Evolutionary conservation across 1,140 invertebrate genomes (phyloP).

Genomic region (Pseudoatta argentina): DNA sequence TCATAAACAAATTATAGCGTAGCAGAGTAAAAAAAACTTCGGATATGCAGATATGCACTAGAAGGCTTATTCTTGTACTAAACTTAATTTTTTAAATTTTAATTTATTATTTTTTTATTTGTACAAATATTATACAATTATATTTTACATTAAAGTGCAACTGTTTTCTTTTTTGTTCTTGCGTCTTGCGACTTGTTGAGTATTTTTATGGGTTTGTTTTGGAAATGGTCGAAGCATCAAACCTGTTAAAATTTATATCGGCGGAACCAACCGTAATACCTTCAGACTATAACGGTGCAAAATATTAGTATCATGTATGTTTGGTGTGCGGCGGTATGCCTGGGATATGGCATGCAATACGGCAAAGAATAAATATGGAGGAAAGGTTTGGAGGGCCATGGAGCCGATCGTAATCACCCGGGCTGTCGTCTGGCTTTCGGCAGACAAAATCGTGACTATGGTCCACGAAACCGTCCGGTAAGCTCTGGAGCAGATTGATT

Average conservation of each 20-base stretch:
- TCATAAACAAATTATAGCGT: no score
- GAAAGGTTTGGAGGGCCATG: background rate
- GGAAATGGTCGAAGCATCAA: background rate
- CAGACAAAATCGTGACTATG: slow-evolving; percentile 35
- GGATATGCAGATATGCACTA: no score
- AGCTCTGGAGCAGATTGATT: slow-evolving; percentile 57
- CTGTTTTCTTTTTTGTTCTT: background rate
- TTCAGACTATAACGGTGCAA: background rate
- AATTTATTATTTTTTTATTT: background rate
- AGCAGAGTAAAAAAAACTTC: no score
- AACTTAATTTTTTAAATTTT: slow-evolving; percentile 9
- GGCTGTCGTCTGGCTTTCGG: slow-evolving; percentile 50
- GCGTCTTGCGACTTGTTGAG: background rate
- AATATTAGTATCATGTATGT: background rate
- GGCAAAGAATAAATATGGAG: slow-evolving; percentile 27
- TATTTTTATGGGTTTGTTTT: background rate
- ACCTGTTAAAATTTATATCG: slow-evolving; percentile 9
- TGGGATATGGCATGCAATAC: slow-evolving; percentile 11
- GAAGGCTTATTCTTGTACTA: background rate
- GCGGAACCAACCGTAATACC: background rate
- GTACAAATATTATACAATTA: background rate
- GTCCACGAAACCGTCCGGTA: slow-evolving; percentile 37
- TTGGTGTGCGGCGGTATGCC: background rate
- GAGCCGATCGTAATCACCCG: slow-evolving; percentile 23
- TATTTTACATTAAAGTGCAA: background rate